These are phyloP conservation scores for Ditylenchus dipsaci DNA, from an alignment of 1,140 invertebrate species.

Conservation along the genomic window DNA sequence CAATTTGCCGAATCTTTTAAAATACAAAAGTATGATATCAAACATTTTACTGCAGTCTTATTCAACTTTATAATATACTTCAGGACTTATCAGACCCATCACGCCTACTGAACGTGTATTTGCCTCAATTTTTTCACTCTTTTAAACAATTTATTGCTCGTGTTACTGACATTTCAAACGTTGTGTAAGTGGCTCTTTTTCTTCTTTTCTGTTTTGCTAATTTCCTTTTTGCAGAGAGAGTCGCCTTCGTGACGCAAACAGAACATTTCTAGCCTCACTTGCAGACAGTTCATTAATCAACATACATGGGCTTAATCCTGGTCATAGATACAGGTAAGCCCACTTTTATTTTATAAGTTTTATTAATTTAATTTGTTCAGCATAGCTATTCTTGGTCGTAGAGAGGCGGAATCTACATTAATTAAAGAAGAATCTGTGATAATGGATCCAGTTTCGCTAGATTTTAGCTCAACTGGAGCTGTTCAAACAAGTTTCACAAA, in stretches of 20 bases:
- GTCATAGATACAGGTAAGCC: conserved; percentile 44
- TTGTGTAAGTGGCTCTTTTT: conserved; percentile 32
- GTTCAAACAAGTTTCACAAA: conserved; percentile 38
- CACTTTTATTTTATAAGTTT: background rate
- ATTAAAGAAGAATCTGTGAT: conserved; percentile 54
- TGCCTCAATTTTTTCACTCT: conserved; percentile 28
- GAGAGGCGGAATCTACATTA: conserved; percentile 37
- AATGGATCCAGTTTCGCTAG: conserved; percentile 50
- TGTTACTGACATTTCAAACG: conserved; percentile 47
- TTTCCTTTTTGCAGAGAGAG: conserved; percentile 29
- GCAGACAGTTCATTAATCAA: conserved; percentile 40
- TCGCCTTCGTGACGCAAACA: conserved; percentile 39
- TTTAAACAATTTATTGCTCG: conserved; percentile 48
- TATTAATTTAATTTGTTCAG: background rate
- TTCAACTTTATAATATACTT: conserved; percentile 15
- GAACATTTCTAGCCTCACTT: conserved; percentile 44
- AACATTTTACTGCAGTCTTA: too few relatives aligned
- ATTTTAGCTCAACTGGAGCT: conserved; percentile 35
- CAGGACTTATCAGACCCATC: conserved; percentile 35
- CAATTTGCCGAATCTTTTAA: background rate
- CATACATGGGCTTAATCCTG: conserved; percentile 50
- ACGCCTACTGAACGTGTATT: conserved; percentile 37
- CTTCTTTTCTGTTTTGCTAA: conserved; percentile 1
- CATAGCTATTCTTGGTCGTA: conserved; percentile 47
- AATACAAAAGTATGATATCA: background rate